These are phyloP conservation scores for Gastrophryne carolinensis DNA, from an alignment of 2,797 vertebrate genomes.

Conservation along the genomic window DNA sequence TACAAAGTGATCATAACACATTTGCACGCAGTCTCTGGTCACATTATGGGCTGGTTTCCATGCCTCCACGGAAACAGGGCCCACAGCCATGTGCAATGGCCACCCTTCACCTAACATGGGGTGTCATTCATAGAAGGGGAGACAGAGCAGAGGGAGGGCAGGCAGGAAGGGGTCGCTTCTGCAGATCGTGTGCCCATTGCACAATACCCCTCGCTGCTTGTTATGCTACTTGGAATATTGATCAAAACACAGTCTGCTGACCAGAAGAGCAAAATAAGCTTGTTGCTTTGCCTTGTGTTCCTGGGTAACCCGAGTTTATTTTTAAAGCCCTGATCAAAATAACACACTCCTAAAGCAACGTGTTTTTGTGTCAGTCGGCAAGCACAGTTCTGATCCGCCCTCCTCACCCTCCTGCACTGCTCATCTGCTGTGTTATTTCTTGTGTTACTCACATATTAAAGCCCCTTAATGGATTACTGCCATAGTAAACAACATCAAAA, in stretches of 20 bases:
- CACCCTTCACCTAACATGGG: too few relatives aligned
- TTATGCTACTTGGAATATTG: constrained; percentile 51
- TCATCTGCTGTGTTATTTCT: too few relatives aligned
- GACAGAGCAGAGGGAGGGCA: too few relatives aligned
- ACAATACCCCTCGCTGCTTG: constrained; percentile 56
- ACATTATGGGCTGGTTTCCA: neutral
- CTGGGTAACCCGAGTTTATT: constrained; percentile 26
- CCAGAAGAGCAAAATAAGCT: constrained; percentile 54
- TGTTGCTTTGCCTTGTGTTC: constrained; percentile 45
- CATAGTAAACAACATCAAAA: too few relatives aligned
- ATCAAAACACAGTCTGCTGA: constrained; percentile 60
- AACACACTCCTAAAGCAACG: constrained; percentile 1
- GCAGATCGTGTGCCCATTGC: constrained; percentile 57
- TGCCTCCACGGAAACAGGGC: too few relatives aligned
- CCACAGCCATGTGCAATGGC: too few relatives aligned
- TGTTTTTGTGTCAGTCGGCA: too few relatives aligned
- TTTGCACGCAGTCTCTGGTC: neutral
- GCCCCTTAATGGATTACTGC: too few relatives aligned
- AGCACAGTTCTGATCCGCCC: too few relatives aligned
- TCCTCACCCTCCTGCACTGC: too few relatives aligned
- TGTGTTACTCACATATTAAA: too few relatives aligned
- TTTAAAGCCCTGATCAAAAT: neutral
- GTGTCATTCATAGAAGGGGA: too few relatives aligned
- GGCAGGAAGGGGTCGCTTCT: neutral
- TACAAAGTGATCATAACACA: constrained; percentile 53